Percentiles rank a stretch among this genome's conserved stretches.
Evolutionary conservation across 2,888 invertebrate species (phyloP).

Genomic region (Steinernema hermaphroditum): DNA sequence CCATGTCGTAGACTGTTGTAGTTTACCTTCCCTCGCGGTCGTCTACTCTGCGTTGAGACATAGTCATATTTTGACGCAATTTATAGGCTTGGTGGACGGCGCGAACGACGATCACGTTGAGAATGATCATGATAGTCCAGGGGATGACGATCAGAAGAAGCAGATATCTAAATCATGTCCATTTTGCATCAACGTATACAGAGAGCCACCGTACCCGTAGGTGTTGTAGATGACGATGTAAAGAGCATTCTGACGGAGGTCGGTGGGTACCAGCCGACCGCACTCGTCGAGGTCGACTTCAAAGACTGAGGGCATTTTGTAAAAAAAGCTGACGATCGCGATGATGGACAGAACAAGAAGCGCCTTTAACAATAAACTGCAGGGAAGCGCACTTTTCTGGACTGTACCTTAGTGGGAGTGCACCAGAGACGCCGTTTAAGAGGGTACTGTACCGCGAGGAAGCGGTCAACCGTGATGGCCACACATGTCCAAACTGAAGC

Average conservation of each 20-base stretch:
- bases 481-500: constrained; percentile 64
- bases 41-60: constrained; percentile 44
- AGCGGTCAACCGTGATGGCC: constrained; percentile 63
- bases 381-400: not conserved
- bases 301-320: constrained; percentile 57
- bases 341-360: constrained; percentile 50
- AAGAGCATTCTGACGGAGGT: constrained; percentile 48
- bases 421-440: constrained; percentile 60
- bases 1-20: no score
- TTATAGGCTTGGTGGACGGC: constrained; percentile 56
- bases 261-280: constrained; percentile 50
- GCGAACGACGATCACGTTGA: constrained; percentile 57
- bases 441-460: constrained; percentile 61
- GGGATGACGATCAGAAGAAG: constrained; percentile 55
- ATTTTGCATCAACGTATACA: not conserved
- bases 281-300: constrained; percentile 57
- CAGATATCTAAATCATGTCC: constrained; percentile 46
- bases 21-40: constrained; percentile 57
- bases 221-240: constrained; percentile 58
- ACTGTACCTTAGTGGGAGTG: constrained; percentile 46
- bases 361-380: constrained; percentile 31
- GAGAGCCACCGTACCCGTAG: constrained; percentile 37
- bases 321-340: constrained; percentile 51
- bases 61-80: constrained; percentile 48
- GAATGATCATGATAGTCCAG: constrained; percentile 58